These are phyloP conservation scores for Acanthornis magna DNA, from an alignment of 2,797 vertebrate species.

Conservation along the genomic window DNA sequence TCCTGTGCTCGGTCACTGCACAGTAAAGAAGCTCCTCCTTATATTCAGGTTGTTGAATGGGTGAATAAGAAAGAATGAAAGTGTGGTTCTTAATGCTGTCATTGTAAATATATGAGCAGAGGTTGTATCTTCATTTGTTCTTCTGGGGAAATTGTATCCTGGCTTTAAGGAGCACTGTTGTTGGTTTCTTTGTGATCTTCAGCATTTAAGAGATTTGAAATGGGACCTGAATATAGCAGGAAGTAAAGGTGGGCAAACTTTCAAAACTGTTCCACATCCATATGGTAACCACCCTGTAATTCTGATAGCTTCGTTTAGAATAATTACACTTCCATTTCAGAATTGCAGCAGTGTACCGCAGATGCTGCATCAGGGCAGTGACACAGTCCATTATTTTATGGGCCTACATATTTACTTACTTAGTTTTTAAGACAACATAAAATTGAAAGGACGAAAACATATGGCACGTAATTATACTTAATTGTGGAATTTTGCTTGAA, in stretches of 20 bases:
- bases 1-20: not conserved
- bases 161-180: not conserved
- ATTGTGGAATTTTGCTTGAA: slow-evolving; percentile 33
- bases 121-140: not conserved
- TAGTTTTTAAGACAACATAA: not conserved
- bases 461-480: not conserved
- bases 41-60: rapidly evolving
- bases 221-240: not conserved
- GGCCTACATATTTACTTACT: not conserved
- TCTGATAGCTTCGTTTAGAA: not conserved
- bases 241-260: not conserved
- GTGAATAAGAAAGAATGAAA: not conserved
- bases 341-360: not conserved
- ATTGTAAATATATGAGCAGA: not conserved
- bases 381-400: not conserved
- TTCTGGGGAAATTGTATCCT: not conserved
- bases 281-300: not conserved
- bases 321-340: not conserved
- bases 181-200: not conserved
- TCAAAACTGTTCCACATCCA: not conserved
- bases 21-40: not conserved
- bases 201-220: not conserved
- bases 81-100: not conserved
- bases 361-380: not conserved
- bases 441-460: slow-evolving; percentile 8